Percentiles rank a stretch among this genome's conserved stretches.
phyloP scores from a whole-genome alignment of 1,140 invertebrate species.

The Berghia stephanieae region DNA sequence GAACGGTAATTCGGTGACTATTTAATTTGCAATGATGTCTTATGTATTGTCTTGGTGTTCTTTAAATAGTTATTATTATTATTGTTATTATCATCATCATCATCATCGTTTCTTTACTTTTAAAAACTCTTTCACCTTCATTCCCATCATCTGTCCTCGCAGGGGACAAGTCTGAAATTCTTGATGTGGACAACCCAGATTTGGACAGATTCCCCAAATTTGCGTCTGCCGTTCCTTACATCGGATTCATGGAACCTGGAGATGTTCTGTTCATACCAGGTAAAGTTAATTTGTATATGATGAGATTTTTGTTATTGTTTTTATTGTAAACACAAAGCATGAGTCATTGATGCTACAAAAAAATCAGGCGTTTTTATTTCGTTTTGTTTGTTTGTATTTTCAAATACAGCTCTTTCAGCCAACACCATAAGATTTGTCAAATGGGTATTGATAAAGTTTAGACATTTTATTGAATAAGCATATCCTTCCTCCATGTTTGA shows the following conservation, averaged over 20 bases:
- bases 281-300: too few relatives aligned
- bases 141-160: constrained; percentile 26
- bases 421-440: too few relatives aligned
- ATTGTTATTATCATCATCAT: not conserved
- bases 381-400: too few relatives aligned
- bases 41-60: not conserved
- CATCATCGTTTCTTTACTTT: too few relatives aligned
- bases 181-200: constrained; percentile 65
- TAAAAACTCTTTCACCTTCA: too few relatives aligned
- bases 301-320: constrained; percentile 11
- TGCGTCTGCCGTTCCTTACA: constrained; percentile 48
- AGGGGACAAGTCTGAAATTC: constrained; percentile 73
- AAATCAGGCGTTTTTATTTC: not conserved
- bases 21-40: not conserved
- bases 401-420: too few relatives aligned
- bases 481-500: too few relatives aligned
- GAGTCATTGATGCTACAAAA: not conserved
- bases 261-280: constrained; percentile 67
- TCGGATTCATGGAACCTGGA: constrained; percentile 59
- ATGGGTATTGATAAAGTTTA: too few relatives aligned
- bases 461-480: too few relatives aligned
- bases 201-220: constrained; percentile 58
- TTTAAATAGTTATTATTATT: not conserved
- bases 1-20: constrained; percentile 58
- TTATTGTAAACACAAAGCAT: not conserved